Evolutionary conservation across 2,888 invertebrate species (phyloP).

Genomic region (Syrphus vitripennis): DNA sequence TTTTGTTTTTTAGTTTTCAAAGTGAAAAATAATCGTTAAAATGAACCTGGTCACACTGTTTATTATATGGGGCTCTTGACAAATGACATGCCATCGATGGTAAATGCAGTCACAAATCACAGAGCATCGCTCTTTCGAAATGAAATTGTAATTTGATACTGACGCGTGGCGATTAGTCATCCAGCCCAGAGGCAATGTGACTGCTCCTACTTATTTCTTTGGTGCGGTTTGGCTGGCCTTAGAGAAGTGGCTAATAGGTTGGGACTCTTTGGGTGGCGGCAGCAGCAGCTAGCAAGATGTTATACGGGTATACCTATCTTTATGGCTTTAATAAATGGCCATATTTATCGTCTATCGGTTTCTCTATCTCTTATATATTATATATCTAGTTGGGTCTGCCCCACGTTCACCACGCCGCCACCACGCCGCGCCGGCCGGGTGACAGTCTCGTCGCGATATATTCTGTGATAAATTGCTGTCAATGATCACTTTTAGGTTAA

Average conservation of each 20-base stretch:
- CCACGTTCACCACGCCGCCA: too few relatives aligned
- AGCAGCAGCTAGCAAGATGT: neutral
- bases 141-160: constrained; percentile 71
- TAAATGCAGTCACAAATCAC: constrained; percentile 70
- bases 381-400: neutral
- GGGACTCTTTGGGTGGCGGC: constrained; percentile 62
- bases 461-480: constrained; percentile 57
- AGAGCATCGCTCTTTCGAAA: constrained; percentile 67
- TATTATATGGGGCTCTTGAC: constrained; percentile 40
- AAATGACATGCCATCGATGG: constrained; percentile 70
- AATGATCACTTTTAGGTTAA: constrained; percentile 36
- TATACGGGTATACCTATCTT: constrained; percentile 30
- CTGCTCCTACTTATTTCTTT: constrained; percentile 10
- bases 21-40: too few relatives aligned
- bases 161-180: constrained; percentile 70
- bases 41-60: neutral
- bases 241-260: constrained; percentile 36
- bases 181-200: constrained; percentile 36
- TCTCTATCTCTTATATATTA: constrained; percentile 55
- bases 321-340: constrained; percentile 59
- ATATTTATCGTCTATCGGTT: constrained; percentile 60
- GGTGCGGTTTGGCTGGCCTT: constrained; percentile 45
- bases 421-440: too few relatives aligned
- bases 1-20: too few relatives aligned
- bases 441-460: constrained; percentile 41